phyloP scores from a whole-genome alignment of 2,113 vertebrate genomes.

The Crotalus tigris region DNA sequence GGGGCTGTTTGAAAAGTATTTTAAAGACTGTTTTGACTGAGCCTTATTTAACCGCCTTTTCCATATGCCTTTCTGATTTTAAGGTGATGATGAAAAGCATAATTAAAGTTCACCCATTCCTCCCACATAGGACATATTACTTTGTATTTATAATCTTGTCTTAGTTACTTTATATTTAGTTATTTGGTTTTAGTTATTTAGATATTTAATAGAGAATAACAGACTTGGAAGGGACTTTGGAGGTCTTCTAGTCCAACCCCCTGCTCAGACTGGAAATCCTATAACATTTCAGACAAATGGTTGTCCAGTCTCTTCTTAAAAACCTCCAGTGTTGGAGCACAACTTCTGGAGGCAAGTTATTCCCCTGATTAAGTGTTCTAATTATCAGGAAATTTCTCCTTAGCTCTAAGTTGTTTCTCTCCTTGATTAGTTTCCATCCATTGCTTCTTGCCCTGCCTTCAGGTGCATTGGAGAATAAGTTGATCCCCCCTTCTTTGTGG shows the following conservation, averaged over 20 bases:
- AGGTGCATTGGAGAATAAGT: not conserved
- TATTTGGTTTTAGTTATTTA: no score
- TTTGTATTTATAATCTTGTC: not conserved
- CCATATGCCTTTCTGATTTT: constrained; percentile 33
- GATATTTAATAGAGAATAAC: not conserved
- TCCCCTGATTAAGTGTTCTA: not conserved
- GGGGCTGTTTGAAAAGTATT: constrained; percentile 20
- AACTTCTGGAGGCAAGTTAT: not conserved
- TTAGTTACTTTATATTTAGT: not conserved
- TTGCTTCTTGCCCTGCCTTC: not conserved
- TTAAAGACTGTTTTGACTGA: constrained; percentile 17
- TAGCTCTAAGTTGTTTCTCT: not conserved
- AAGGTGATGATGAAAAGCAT: constrained; percentile 40
- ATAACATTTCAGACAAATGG: not conserved
- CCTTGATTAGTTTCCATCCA: not conserved
- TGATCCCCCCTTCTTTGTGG: not conserved
- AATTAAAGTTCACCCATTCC: not conserved
- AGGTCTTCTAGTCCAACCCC: not conserved
- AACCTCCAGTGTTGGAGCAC: not conserved
- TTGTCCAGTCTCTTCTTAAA: not conserved
- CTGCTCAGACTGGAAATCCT: not conserved
- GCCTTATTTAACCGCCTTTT: constrained; percentile 25
- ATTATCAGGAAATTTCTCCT: not conserved
- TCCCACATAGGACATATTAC: not conserved
- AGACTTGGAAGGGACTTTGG: not conserved